These are phyloP conservation scores for Macropis europaea DNA, from an alignment of 2,888 invertebrate species.

Conservation along the genomic window DNA sequence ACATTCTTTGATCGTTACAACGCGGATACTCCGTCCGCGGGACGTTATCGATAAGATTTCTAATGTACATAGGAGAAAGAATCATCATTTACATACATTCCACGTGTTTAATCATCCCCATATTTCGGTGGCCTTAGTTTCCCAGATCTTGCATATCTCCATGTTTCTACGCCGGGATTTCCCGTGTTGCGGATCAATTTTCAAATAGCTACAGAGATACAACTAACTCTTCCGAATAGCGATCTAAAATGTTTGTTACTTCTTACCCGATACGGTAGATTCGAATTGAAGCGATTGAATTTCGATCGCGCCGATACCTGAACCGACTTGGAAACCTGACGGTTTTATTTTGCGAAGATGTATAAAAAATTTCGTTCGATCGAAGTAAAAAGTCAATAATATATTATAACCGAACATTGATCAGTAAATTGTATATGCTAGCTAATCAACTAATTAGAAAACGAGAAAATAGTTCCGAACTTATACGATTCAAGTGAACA, in stretches of 20 bases:
- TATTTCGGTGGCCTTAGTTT: slow-evolving; percentile 56
- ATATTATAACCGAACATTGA: slow-evolving; percentile 7
- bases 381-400: slow-evolving; percentile 6
- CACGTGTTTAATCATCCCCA: slow-evolving; percentile 45
- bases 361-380: slow-evolving; percentile 14
- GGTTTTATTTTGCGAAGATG: background rate
- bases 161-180: slow-evolving; percentile 34
- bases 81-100: slow-evolving; percentile 54
- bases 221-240: slow-evolving; percentile 17
- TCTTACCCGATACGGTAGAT: slow-evolving; percentile 15
- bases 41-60: slow-evolving; percentile 45
- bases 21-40: slow-evolving; percentile 36
- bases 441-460: slow-evolving; percentile 18
- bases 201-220: slow-evolving; percentile 34
- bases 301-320: background rate
- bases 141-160: slow-evolving; percentile 43
- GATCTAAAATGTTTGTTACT: slow-evolving; percentile 7
- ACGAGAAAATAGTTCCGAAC: slow-evolving; percentile 9
- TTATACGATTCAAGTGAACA: slow-evolving; percentile 9
- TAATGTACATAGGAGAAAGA: slow-evolving; percentile 51
- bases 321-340: slow-evolving; percentile 11
- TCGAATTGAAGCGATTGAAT: too few species aligned
- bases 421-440: slow-evolving; percentile 21
- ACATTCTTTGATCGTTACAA: slow-evolving; percentile 34
- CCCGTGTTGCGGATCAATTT: slow-evolving; percentile 22